Percentiles rank a stretch among this genome's conserved stretches.
Conservation (phyloP, 2,113 vertebrate genomes). For the Heteronetta atricapilla region DNA sequence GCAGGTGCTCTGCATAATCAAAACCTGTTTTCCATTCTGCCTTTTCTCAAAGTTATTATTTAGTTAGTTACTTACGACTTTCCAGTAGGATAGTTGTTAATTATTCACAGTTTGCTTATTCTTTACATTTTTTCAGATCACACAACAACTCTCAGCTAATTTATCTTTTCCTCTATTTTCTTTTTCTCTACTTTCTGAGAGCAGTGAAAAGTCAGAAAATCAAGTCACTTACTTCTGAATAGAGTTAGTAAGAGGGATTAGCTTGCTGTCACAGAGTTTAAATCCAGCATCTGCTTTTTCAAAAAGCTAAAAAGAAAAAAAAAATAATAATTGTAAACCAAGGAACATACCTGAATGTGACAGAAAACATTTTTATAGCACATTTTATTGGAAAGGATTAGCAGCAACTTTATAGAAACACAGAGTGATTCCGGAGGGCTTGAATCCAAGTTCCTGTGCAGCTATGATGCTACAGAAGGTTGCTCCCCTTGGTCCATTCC, state of each 20-base stretch:
- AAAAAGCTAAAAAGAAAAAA: conserved; percentile 39
- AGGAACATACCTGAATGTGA: background rate
- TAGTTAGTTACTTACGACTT: background rate
- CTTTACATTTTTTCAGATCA: background rate
- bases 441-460: background rate
- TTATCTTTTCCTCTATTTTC: background rate
- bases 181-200: background rate
- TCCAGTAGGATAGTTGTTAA: background rate
- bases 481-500: background rate
- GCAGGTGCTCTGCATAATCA: background rate
- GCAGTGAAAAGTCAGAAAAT: background rate
- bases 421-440: background rate
- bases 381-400: too few relatives aligned
- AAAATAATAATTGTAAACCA: background rate
- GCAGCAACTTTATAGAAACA: background rate
- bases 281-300: conserved; percentile 57
- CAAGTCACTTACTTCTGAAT: conserved; percentile 78
- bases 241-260: conserved; percentile 71
- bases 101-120: background rate
- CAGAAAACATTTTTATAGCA: background rate
- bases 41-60: background rate
- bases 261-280: conserved; percentile 45
- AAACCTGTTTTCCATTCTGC: background rate
- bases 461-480: background rate
- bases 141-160: background rate